Evolutionary conservation across 2,797 vertebrate genomes (phyloP), one percentile per base, ranked within the genome.

Genomic region (Crax fasciolata): DNA sequence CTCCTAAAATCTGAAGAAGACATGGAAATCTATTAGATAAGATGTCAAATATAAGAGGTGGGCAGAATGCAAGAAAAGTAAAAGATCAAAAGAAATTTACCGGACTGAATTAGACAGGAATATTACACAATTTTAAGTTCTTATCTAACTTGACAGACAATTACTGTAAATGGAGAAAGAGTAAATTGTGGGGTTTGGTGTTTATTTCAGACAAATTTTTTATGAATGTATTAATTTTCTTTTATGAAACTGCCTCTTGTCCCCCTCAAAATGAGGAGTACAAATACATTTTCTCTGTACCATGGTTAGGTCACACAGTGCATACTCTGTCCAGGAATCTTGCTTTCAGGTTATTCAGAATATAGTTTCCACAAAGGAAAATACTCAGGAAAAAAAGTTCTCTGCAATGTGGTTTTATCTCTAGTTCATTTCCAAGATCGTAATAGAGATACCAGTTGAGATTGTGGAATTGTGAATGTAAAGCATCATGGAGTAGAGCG

Each of bases 181-280:
- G 6, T 55, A 61, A 57, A 44, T 11, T 49, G 4, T 3, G 12
- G 49, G 28, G 49, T 83, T 59, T 80, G 11, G 15, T 3, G 58
- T 58, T 58, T 51, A 48, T 19, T 66, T 86, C 18, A 84, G 5
- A 39, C 0, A 67, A 20, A 1, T 11, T 62, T 75, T 79, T n/a
- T 61, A 51, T 59, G 58, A 79, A 55, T 10, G 23, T 10, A 6
- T 25, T 48, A 32, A 44, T 82, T 74, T 78, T 7, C 10, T 65
- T 58, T 49, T 52, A 66, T 43, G 46, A 44, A 65, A 32, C 67
- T 84, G 32, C 7, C 3, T 35, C 13, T 27, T 68, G 13, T 25
- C 75, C 4, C 12, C 3, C 4, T 27, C 13, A 38, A 0, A 2
- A 17, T 6, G 17, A 23, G 21, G 49, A 41, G 21, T 23, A 10